Evolutionary conservation across 2,888 invertebrate species (phyloP).

Genomic region (Liopterus haemorrhoidalis): DNA sequence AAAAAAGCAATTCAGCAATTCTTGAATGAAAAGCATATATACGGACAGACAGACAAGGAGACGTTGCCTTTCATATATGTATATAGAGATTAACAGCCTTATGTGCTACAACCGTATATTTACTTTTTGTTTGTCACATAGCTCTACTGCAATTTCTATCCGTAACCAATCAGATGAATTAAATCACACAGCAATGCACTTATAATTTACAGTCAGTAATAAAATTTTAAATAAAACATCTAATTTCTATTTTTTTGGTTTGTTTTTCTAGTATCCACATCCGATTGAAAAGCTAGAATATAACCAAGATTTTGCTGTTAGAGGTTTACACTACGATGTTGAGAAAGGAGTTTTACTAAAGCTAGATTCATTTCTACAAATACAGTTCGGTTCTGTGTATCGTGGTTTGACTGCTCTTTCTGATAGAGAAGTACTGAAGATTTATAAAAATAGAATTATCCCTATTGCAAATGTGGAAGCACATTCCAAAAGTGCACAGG

Average conservation of each 20-base stretch:
- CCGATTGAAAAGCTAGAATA: slow-evolving; percentile 77
- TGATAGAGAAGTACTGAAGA: slow-evolving; percentile 74
- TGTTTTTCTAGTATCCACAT: slow-evolving; percentile 72
- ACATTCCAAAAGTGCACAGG: slow-evolving; percentile 63
- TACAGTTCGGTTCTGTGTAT: slow-evolving; percentile 92
- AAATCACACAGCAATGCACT: no score
- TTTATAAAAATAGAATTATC: slow-evolving; percentile 81
- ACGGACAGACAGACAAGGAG: no score
- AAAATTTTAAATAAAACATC: slow-evolving; percentile 9
- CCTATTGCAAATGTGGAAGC: slow-evolving; percentile 85
- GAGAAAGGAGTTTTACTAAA: slow-evolving; percentile 90
- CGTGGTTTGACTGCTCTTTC: slow-evolving; percentile 74
- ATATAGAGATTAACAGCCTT: no score
- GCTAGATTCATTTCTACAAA: slow-evolving; percentile 93
- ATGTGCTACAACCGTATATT: no score
- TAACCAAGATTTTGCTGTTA: slow-evolving; percentile 87
- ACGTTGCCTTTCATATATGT: no score
- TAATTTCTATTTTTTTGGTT: slow-evolving; percentile 10
- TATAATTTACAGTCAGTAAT: slow-evolving; percentile 6
- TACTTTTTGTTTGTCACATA: no score
- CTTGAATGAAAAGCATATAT: no score
- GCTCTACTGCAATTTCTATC: no score
- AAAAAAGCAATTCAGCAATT: no score
- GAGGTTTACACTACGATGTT: slow-evolving; percentile 97
- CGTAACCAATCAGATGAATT: no score